These are phyloP conservation scores for Apostichopus japonicus DNA, from an alignment of 35 echinoderm and acorn worm genomes.

Conservation along the genomic window DNA sequence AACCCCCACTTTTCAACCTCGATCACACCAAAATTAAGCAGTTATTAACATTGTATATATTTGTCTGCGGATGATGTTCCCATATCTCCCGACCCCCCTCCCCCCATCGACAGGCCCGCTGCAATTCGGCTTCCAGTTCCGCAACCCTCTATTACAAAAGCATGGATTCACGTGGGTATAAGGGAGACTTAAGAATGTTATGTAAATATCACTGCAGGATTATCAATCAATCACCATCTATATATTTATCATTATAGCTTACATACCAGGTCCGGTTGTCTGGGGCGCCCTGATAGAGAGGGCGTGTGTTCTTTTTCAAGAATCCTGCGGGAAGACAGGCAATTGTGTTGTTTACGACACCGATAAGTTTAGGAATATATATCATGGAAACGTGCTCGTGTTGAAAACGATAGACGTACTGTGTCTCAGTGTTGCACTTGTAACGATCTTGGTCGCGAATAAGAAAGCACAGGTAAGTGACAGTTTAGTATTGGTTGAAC, in stretches of 20 bases:
- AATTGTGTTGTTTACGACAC: conserved; percentile 89
- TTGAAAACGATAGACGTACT: conserved; percentile 15
- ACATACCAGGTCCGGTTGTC: conserved; percentile 76
- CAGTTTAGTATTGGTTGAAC: not conserved
- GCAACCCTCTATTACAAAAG: too few relatives aligned
- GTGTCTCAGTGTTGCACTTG: conserved; percentile 1
- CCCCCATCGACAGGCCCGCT: too few relatives aligned
- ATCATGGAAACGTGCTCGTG: not conserved
- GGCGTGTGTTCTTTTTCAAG: conserved; percentile 73
- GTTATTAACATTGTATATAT: too few relatives aligned
- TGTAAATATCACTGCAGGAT: too few relatives aligned
- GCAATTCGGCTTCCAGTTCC: too few relatives aligned
- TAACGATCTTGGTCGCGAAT: not conserved
- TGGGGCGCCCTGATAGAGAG: conserved; percentile 76
- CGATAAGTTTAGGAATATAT: conserved; percentile 59
- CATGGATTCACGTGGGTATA: too few relatives aligned
- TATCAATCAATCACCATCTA: too few relatives aligned
- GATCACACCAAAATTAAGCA: too few relatives aligned
- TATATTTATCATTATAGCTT: conserved; percentile 18
- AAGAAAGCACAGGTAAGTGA: conserved; percentile 42
- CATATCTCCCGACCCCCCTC: too few relatives aligned
- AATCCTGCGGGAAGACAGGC: conserved; percentile 76
- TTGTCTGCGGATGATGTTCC: too few relatives aligned
- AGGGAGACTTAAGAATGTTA: too few relatives aligned
- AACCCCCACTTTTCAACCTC: too few relatives aligned